Base-by-base conservation (phyloP, 2,888 invertebrate species). In the Dryobotodes eremita region DNA sequence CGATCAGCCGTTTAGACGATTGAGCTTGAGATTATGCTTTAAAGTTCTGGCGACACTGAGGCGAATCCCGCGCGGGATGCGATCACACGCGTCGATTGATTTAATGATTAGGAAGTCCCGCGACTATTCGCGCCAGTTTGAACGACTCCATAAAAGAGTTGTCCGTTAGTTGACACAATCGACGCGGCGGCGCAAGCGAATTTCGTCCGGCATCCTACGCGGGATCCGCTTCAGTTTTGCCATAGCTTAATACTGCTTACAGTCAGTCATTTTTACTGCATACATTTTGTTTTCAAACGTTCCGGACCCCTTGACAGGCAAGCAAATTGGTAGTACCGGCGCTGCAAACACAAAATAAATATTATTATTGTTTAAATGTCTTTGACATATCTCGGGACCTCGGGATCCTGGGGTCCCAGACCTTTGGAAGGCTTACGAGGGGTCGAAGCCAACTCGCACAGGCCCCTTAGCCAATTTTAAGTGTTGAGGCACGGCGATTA, bases 191-290 rank as follows among this genome's bases (percentile, higher is more conserved):
- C 31, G 3, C 31, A 36, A 68, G 46, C 20, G 7, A 20, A 31
- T 50, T 23, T 15, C 31, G 23, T 36, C 50, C 15, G 5, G 10
- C 36, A 53, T n/a, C 36, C 36, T 17, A n/a, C 53, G 69, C 11
- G 36, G 11, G 6, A 17, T 17, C 20, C 55, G n/a, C n/a, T 36
- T 36, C n/a, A 17, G n/a, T 57, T n/a, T 20, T 7, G 62, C 31
- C 15, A 31, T n/a, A 31, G 31, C 5, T 13, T 31, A 46, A 15
- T 6, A 70, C 17, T 53, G 23, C 89, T 84, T 79, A 95, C 95
- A 86, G 68, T 95, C 95, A 7, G 87, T 90, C 84, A 95, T 90
- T 86, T 91, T 94, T 11, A 93, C 90, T 0, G 91, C 92, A 66
- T 91, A 94, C 10, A 80, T 55, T 66, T 94, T 73, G 8, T 92